A percentile compares a stretch with the other conserved stretches of the same genome.
Evolutionary conservation across 2,797 vertebrate species (phyloP).

Genomic region (Mus caroli): DNA sequence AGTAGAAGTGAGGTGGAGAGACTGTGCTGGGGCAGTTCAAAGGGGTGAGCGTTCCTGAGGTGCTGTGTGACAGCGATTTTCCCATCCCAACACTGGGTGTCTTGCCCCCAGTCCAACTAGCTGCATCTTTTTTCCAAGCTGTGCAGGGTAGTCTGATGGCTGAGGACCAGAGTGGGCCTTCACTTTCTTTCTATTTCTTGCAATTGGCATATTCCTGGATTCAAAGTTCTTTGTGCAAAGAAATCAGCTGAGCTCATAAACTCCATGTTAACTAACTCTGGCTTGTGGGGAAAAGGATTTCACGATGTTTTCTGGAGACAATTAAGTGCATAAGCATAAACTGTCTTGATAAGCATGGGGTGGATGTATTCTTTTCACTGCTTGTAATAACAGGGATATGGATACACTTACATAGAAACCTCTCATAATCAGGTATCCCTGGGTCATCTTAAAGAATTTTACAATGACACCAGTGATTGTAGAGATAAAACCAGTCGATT

Average conservation of each 20-base stretch:
- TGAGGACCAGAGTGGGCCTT: background rate
- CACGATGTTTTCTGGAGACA: background rate
- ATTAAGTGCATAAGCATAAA: background rate
- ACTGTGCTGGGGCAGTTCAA: background rate
- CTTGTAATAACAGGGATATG: background rate
- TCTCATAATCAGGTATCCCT: background rate
- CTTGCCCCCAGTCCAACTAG: background rate
- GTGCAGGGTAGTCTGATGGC: background rate
- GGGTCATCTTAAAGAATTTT: background rate
- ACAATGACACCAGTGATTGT: background rate
- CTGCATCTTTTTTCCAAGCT: background rate
- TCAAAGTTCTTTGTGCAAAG: background rate
- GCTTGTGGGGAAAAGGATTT: background rate
- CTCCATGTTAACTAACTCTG: background rate
- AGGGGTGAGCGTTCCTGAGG: rapidly evolving
- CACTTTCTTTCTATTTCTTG: no score
- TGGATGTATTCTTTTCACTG: background rate
- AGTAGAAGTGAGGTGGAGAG: background rate
- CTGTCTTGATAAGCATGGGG: background rate
- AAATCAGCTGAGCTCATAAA: background rate
- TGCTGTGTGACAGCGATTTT: rapidly evolving
- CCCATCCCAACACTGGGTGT: rapidly evolving
- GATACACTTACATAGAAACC: background rate
- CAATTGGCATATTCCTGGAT: background rate
- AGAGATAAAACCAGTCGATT: background rate